Evolutionary conservation across 1,140 invertebrate species (phyloP).

Genomic region (Diorhabda sublineata): DNA sequence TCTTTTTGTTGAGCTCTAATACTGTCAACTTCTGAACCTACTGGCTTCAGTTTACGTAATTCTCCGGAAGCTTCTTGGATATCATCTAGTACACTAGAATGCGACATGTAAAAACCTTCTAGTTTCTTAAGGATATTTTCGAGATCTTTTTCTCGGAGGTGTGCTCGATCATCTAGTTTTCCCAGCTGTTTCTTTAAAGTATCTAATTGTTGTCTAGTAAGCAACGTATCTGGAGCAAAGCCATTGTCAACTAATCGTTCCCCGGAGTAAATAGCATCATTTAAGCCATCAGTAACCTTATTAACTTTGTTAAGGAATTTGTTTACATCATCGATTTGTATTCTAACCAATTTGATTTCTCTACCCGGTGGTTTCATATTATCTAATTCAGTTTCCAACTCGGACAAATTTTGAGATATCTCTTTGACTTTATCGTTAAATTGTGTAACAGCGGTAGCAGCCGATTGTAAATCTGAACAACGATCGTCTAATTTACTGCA

Average conservation of each 20-base stretch:
- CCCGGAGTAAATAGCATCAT: slow-evolving; percentile 65
- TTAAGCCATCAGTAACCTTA: slow-evolving; percentile 64
- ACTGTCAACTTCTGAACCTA: slow-evolving; percentile 85
- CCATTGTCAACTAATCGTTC: slow-evolving; percentile 77
- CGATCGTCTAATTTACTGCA: slow-evolving; percentile 73
- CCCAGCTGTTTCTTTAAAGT: slow-evolving; percentile 70
- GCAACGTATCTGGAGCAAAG: slow-evolving; percentile 75
- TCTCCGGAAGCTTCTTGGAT: slow-evolving; percentile 69
- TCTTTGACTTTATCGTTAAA: slow-evolving; percentile 83
- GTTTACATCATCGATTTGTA: slow-evolving; percentile 78
- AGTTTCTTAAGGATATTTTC: slow-evolving; percentile 69
- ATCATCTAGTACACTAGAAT: slow-evolving; percentile 68
- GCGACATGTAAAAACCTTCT: slow-evolving; percentile 78
- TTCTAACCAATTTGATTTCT: slow-evolving; percentile 78
- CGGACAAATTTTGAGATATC: slow-evolving; percentile 69
- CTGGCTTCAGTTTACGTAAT: slow-evolving; percentile 75
- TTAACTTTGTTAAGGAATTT: slow-evolving; percentile 65
- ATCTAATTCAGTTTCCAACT: slow-evolving; percentile 80
- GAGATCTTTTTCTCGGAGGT: slow-evolving; percentile 72
- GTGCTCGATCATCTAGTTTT: slow-evolving; percentile 72
- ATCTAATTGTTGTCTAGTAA: slow-evolving; percentile 77
- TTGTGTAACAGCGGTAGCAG: slow-evolving; percentile 78
- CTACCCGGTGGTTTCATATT: slow-evolving; percentile 78
- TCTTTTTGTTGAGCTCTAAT: slow-evolving; percentile 89
- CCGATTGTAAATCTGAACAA: slow-evolving; percentile 77